Evolutionary conservation across 2,888 invertebrate genomes (phyloP).

Genomic region (Trachelus tabidus): DNA sequence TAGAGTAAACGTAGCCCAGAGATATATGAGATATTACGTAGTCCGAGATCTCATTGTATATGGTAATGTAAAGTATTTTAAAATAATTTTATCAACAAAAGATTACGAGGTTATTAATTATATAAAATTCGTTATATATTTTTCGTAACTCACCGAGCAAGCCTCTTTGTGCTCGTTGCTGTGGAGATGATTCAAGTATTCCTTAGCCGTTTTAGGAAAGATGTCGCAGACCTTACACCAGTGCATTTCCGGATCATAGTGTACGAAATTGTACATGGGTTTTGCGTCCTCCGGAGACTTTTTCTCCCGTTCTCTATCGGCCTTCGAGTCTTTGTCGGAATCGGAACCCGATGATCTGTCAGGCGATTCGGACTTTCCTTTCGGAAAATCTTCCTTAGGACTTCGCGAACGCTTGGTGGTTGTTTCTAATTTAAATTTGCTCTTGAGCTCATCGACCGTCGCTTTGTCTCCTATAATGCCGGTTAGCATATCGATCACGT

Average conservation of each 20-base stretch:
- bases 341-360: conserved; percentile 47
- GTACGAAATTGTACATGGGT: conserved; percentile 79
- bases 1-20: not conserved
- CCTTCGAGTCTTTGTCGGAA: conserved; percentile 54
- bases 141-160: conserved; percentile 58
- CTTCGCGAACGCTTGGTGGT: conserved; percentile 52
- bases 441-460: conserved; percentile 63
- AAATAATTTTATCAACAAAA: not conserved
- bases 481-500: conserved; percentile 89
- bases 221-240: conserved; percentile 90
- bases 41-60: not conserved
- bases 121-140: not conserved
- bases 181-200: conserved; percentile 86
- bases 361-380: conserved; percentile 54
- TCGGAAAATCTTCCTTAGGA: conserved; percentile 58
- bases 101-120: not conserved
- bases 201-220: conserved; percentile 88
- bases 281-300: conserved; percentile 55
- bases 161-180: conserved; percentile 78
- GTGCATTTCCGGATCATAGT: conserved; percentile 90
- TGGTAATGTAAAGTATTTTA: not conserved
- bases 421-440: conserved; percentile 55
- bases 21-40: not conserved
- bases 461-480: conserved; percentile 83
- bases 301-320: conserved; percentile 46